Base-by-base conservation (phyloP, 2,888 invertebrate genomes). In the Malthinus seriepunctatus region DNA sequence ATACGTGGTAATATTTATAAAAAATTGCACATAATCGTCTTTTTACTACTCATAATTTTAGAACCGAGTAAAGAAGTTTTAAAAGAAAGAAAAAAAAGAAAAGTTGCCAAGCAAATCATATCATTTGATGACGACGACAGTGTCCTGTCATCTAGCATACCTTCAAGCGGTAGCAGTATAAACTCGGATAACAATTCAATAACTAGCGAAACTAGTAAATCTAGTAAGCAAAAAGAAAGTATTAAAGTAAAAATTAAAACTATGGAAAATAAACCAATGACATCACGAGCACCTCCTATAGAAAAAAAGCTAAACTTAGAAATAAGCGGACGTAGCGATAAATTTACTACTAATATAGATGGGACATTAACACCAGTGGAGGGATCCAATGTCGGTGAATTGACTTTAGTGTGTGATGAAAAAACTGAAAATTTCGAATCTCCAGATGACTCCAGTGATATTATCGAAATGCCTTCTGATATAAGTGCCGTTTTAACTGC, bases 111-210 rank as follows among this genome's bases (percentile, higher is more conserved):
- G n/a, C 85, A 87, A 69, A 82, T 88, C 66, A 87, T 88, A 58
- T 87, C 87, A 35, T 88, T 88, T 76, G 88, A 88, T 71, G 86
- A 87, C 55, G 85, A 86, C 54, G 83, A 83, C 37, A 75, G 69
- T 33, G 71, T 76, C 44, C 65, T 77, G 45, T 76, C 76, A 7
- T 74, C 76, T 12, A 76, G 75, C 56, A 66, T 75, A 34, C 75
- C 75, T 12, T 76, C 76, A 8, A 74, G 71, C 54, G 73, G 71
- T 10, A 71, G 73, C 52, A 77, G 77, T 54, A 67, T 73, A 51
- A 68, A 72, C 32, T 75, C 74, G 1, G 74, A 73, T 32, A 70
- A 52, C 37, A 65, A 55, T 42, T 53, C 48, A 42, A 47, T 52
- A 42, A 51, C 45, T 7, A 51, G 59, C n/a, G 52, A 53, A 38